A percentile compares a stretch with the other conserved stretches of the same genome.
These are phyloP conservation scores for Mohoua ochrocephala DNA, from an alignment of 2,113 vertebrate genomes.

Conservation along the genomic window DNA sequence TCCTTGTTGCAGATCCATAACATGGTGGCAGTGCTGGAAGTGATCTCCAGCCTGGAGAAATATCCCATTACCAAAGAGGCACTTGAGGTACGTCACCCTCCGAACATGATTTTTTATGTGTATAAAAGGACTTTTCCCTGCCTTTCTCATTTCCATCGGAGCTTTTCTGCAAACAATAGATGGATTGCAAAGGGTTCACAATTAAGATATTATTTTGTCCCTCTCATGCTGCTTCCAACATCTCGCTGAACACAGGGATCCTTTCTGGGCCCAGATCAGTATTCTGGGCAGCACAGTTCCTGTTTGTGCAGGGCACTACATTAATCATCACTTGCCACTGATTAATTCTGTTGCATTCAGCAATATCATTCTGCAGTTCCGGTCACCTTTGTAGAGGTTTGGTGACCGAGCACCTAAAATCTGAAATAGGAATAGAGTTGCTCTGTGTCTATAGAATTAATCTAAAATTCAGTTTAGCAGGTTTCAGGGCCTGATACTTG, in stretches of 20 bases:
- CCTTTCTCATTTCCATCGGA: background rate
- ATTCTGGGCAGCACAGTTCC: background rate
- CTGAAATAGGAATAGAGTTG: background rate
- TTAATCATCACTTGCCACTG: background rate
- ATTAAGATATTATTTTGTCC: background rate
- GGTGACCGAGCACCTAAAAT: background rate
- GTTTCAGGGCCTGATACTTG: background rate
- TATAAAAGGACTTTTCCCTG: background rate
- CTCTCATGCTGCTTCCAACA: background rate
- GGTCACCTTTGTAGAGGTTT: background rate
- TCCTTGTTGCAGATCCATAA: constrained; percentile 87
- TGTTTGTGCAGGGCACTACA: background rate
- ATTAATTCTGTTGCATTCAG: background rate
- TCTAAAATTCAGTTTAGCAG: background rate
- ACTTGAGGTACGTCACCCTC: constrained; percentile 82
- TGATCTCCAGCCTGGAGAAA: constrained; percentile 95
- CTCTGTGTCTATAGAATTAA: background rate
- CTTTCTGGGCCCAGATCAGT: background rate
- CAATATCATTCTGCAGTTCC: background rate
- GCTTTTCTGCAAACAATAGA: background rate
- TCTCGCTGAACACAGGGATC: background rate
- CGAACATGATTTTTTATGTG: background rate
- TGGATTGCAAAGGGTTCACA: constrained; percentile 4
- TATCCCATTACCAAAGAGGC: constrained; percentile 98
- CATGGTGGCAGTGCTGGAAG: constrained; percentile 94